Evolutionary conservation across 2,113 vertebrate genomes (phyloP).

Genomic region (Electrona antarctica): DNA sequence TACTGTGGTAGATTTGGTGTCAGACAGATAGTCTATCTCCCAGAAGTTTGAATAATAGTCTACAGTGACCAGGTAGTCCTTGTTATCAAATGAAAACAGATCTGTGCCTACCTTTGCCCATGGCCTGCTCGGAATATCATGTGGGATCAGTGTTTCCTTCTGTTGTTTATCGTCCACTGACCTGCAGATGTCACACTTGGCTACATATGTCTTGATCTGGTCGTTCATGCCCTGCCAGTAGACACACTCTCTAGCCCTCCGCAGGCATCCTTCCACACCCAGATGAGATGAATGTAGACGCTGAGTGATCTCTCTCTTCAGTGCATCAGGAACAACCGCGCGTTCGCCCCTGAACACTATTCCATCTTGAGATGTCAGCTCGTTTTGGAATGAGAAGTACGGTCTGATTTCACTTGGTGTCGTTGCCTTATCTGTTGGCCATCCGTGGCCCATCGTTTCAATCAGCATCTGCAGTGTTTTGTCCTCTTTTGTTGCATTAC

Average conservation of each 20-base stretch:
- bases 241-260: slow-evolving; percentile 19
- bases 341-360: slow-evolving; percentile 30
- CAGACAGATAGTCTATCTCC: slow-evolving; percentile 31
- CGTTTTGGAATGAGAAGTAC: slow-evolving; percentile 11
- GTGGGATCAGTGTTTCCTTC: slow-evolving; percentile 24
- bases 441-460: slow-evolving; percentile 23
- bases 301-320: slow-evolving; percentile 10
- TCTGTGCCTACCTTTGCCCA: slow-evolving; percentile 36
- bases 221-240: slow-evolving; percentile 35
- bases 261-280: slow-evolving; percentile 33
- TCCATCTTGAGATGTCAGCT: slow-evolving; percentile 21
- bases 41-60: slow-evolving; percentile 44
- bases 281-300: slow-evolving; percentile 27
- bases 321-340: slow-evolving; percentile 21
- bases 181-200: slow-evolving; percentile 30
- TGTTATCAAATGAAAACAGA: slow-evolving; percentile 20
- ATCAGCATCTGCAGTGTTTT: slow-evolving; percentile 26
- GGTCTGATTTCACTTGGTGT: slow-evolving; percentile 8
- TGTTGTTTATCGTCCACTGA: slow-evolving; percentile 19
- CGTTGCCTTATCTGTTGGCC: slow-evolving; percentile 16
- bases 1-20: slow-evolving; percentile 35
- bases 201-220: slow-evolving; percentile 27
- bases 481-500: slow-evolving; percentile 11
- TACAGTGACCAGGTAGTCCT: slow-evolving; percentile 20
- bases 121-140: slow-evolving; percentile 16